These are phyloP conservation scores for Lagopus muta DNA, from an alignment of 2,113 vertebrate genomes.

Conservation along the genomic window DNA sequence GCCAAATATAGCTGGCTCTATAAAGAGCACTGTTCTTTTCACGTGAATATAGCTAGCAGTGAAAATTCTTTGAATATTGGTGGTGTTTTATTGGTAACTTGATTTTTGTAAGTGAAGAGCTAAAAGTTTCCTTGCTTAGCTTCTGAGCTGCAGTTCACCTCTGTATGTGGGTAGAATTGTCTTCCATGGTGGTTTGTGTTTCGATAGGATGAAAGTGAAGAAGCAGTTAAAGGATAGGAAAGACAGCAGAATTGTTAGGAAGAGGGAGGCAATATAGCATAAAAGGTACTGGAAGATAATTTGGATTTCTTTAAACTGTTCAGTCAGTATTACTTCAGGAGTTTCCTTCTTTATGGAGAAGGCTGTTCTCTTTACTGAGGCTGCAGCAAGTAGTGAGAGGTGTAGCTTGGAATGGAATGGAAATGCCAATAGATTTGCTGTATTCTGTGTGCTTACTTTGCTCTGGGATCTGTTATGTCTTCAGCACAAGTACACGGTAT, in stretches of 20 bases:
- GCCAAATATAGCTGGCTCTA: neutral
- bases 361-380: neutral
- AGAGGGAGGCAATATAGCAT: neutral
- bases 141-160: neutral
- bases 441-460: neutral
- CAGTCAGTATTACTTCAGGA: neutral
- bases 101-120: neutral
- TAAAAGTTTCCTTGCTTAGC: neutral
- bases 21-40: neutral
- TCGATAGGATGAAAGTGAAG: neutral
- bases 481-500: neutral
- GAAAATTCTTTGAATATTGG: neutral
- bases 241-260: neutral
- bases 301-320: neutral
- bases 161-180: neutral
- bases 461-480: neutral
- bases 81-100: neutral
- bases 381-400: neutral
- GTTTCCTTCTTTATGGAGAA: neutral
- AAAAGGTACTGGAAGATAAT: neutral
- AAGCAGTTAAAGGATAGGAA: neutral
- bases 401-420: neutral
- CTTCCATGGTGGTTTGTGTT: neutral
- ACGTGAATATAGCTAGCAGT: neutral
- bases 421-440: neutral